Evolutionary conservation across 1,140 invertebrate genomes (phyloP).

Genomic region (Macrocentrus cingulum): DNA sequence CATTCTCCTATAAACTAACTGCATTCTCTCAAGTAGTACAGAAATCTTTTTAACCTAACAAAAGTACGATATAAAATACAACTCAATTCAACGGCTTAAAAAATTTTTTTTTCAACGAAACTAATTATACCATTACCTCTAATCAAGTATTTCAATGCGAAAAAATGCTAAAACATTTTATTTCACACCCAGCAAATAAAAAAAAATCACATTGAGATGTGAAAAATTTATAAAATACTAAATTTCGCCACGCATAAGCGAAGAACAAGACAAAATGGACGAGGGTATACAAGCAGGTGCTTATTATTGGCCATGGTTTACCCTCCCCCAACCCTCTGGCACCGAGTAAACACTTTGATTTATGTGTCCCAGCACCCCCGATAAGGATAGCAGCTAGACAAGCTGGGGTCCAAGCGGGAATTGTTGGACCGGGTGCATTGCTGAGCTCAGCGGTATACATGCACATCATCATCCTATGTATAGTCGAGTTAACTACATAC

Average conservation of each 20-base stretch:
- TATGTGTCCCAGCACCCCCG: conserved; percentile 36
- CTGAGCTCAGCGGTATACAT: conserved; percentile 27
- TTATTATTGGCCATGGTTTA: conserved; percentile 42
- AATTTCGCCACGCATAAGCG: background rate
- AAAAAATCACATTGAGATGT: too few species aligned
- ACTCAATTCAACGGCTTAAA: too few species aligned
- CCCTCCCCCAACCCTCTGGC: background rate
- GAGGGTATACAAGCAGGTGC: conserved; percentile 26
- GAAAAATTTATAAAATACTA: too few species aligned
- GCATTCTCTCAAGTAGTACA: too few species aligned
- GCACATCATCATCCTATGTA: conserved; percentile 10
- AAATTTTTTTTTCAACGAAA: too few species aligned
- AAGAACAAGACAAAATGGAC: conserved; percentile 3
- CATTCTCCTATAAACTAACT: too few species aligned
- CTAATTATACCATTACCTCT: too few species aligned
- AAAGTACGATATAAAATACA: too few species aligned
- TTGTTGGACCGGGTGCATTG: conserved; percentile 18
- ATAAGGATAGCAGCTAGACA: conserved; percentile 37
- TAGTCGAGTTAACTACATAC: conserved; percentile 13
- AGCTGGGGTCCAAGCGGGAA: background rate
- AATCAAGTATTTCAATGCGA: too few species aligned
- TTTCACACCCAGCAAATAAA: too few species aligned
- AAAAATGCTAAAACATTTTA: too few species aligned
- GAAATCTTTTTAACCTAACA: too few species aligned
- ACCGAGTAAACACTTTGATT: conserved; percentile 46